phyloP scores from a whole-genome alignment of 2,113 vertebrate genomes.

The Ammodytes dubius region DNA sequence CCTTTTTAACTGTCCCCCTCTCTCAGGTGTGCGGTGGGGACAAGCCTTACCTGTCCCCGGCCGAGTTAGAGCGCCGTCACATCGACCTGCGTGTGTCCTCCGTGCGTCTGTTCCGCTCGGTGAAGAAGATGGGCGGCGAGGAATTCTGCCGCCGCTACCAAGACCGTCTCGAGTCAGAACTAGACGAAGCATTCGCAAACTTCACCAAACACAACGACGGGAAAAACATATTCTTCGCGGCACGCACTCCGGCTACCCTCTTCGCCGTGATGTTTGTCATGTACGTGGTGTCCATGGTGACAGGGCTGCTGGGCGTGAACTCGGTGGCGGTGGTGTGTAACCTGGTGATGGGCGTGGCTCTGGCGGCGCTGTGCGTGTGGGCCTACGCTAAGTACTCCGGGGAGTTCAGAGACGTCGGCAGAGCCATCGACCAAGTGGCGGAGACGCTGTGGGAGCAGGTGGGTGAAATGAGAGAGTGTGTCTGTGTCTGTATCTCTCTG shows the following conservation, averaged over 20 bases:
- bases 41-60: constrained; percentile 92
- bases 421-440: constrained; percentile 93
- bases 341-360: constrained; percentile 92
- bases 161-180: constrained; percentile 93
- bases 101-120: constrained; percentile 88
- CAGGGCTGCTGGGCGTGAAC: constrained; percentile 93
- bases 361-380: constrained; percentile 93
- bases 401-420: constrained; percentile 94
- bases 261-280: constrained; percentile 95
- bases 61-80: constrained; percentile 92
- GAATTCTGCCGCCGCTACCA: constrained; percentile 95
- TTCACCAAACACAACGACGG: constrained; percentile 96
- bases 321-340: constrained; percentile 92
- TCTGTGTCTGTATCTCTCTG: neutral
- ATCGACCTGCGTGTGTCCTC: constrained; percentile 87
- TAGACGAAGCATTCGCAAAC: constrained; percentile 92
- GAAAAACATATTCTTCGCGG: constrained; percentile 98
- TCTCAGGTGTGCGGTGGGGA: constrained; percentile 94
- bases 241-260: constrained; percentile 94
- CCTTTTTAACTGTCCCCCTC: no score
- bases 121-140: constrained; percentile 98
- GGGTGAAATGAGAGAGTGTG: constrained; percentile 69
- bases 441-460: constrained; percentile 98
- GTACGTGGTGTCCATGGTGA: constrained; percentile 93
- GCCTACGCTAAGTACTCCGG: constrained; percentile 97